phyloP scores from a whole-genome alignment of 2,113 vertebrate species.

The Heliornis fulica region DNA sequence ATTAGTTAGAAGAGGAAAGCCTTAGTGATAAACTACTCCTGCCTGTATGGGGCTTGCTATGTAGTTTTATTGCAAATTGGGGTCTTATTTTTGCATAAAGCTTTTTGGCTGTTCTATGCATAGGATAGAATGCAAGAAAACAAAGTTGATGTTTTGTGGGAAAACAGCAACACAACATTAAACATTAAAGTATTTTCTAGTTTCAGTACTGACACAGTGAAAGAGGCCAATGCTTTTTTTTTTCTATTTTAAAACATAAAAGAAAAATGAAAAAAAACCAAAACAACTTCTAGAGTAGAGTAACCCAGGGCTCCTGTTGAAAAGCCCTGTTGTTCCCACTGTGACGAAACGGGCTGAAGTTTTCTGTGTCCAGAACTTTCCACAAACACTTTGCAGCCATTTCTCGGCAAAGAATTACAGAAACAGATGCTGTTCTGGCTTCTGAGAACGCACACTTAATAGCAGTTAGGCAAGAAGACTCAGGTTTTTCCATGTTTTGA shows the following conservation, averaged over 20 bases:
- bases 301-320: neutral
- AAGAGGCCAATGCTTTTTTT: neutral
- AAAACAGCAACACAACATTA: neutral
- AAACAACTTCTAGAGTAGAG: neutral
- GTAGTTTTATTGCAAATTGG: neutral
- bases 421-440: neutral
- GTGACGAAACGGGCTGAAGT: neutral
- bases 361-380: neutral
- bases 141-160: neutral
- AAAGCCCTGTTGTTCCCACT: neutral
- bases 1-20: neutral
- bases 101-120: neutral
- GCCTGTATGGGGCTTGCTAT: neutral
- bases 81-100: neutral
- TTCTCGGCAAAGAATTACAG: neutral
- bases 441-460: neutral
- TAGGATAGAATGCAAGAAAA: neutral
- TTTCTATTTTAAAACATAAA: no score
- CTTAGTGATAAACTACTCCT: neutral
- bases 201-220: neutral
- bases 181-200: neutral
- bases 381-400: neutral
- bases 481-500: neutral
- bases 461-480: neutral
- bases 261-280: no score